These are phyloP conservation scores for Lasioglossum figueresi DNA, from an alignment of 2,888 invertebrate species.

Conservation along the genomic window DNA sequence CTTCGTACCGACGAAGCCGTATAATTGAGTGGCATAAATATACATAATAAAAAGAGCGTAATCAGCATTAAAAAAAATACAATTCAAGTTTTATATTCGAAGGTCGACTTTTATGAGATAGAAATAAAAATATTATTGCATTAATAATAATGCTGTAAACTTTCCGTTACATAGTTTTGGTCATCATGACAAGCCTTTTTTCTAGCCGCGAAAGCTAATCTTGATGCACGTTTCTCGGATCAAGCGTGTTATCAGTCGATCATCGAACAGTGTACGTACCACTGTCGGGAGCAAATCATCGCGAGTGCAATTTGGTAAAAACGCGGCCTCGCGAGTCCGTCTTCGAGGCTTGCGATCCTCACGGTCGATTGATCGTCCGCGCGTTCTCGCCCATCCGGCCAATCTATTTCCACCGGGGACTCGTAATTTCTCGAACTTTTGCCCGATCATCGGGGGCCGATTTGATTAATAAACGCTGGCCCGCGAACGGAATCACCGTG, in stretches of 20 bases:
- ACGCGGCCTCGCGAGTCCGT: conserved; percentile 3
- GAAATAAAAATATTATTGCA: no score
- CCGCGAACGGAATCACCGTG: conserved; percentile 51
- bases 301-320: conserved; percentile 34
- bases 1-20: no score
- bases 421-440: conserved; percentile 55
- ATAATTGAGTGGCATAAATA: no score
- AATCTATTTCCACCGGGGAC: conserved; percentile 43
- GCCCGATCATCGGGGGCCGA: conserved; percentile 55
- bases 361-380: conserved; percentile 43
- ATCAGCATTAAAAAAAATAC: no score
- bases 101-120: background rate
- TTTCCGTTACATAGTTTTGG: background rate
- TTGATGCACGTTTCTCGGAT: background rate
- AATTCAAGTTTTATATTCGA: background rate
- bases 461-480: conserved; percentile 55
- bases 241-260: background rate
- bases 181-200: no score
- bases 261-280: background rate
- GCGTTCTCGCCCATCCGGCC: conserved; percentile 31
- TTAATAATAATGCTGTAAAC: no score
- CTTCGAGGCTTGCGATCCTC: conserved; percentile 6
- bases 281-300: conserved; percentile 7
- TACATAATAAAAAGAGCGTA: no score
- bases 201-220: background rate